Base-by-base conservation (phyloP, 2,888 invertebrate species). In the Ochlodes sylvanus region DNA sequence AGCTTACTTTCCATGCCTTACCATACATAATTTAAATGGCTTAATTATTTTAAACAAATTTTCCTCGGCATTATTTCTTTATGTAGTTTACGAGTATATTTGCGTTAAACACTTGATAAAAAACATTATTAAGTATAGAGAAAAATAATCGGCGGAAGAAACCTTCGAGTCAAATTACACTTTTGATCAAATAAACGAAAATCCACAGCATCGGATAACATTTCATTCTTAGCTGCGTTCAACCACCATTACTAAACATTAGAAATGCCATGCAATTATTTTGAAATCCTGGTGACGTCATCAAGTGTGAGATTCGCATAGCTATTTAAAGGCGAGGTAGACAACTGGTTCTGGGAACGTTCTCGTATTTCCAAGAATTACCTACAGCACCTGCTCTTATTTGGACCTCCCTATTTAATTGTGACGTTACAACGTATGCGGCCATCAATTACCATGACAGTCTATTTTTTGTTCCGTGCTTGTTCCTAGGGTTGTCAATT, bases 391-490 rank as follows among this genome's bases (percentile, higher is more conserved):
- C 90, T 90, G 89, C 84, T 83, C 80, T 79, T 78, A 83, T 88
- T 84, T 81, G 82, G 81, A 77, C 75, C 79, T 77, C 75, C 73
- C 69, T 77, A 77, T 83, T 85, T 85, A 87, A 85, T 86, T 83
- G 85, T 85, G 80, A 80, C 79, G 80, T 73, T 76, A 78, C 77
- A 77, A 77, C 79, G 75, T 85, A 84, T 82, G 80, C 77, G 78
- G 78, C 82, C 82, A 88, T 89, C 84, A 87, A 86, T 88, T 85
- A 86, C 77, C 75, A 78, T 80, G 85, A 85, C 82, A 82, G 79
- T 74, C 74, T 73, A 74, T 77, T 83, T 83, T 82, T 79, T 76
- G 75, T 72, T 73, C 72, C 69, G 69, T 73, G 69, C 75, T 76
- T 72, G n/a, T 34, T 54, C 42, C 14, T 54, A 67, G 61, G 67